Base-by-base conservation (phyloP, 2,888 invertebrate genomes). In the Anagyrus pseudococci region DNA sequence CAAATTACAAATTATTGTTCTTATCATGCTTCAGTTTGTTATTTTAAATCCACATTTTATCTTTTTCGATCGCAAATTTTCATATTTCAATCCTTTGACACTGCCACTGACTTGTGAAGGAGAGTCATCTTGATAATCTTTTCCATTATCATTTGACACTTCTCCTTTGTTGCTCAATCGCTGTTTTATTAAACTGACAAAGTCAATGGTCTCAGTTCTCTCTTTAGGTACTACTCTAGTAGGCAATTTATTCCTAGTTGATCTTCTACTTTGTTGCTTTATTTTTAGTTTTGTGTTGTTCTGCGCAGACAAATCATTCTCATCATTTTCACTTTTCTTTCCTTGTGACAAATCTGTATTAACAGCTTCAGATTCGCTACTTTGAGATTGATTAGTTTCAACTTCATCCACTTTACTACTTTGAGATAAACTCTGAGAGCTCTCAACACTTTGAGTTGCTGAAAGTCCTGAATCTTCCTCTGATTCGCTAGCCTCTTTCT, bases 131-230 rank as follows among this genome's bases (percentile, higher is more conserved):
- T 56, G 8, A 22, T 4, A 22, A 46, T 48, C 23, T 46, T 48
- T 22, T 15, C 58, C 33, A 8, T 53, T 2, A 37, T 49, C 29
- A 47, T 44, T 54, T 40, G 26, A 4, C 44, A 2, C 26, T 4
- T 49, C 15, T 49, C 33, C 62, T 58, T 58, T 67, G 2, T 54
- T 60, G 17, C n/a, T 59, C 33, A 64, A 52, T 57, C 70, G 67
- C 58, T 72, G 70, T 59, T 76, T 77, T 50, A 77, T 77, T 43
- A 77, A 66, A 58, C 44, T 68, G 15, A 76, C 56, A 67, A 73
- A 76, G 53, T 76, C 73, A 50, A 63, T 59, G 13, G 67, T 58
- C 10, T 65, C 22, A 15, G n/a, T 49, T 43, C 25, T 41, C 10
- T 40, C 43, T 40, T 58, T 54, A n/a, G 43, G 17, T 17, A 17